Conservation (phyloP, 2,797 vertebrate genomes). For the Novumbra hubbsi region DNA sequence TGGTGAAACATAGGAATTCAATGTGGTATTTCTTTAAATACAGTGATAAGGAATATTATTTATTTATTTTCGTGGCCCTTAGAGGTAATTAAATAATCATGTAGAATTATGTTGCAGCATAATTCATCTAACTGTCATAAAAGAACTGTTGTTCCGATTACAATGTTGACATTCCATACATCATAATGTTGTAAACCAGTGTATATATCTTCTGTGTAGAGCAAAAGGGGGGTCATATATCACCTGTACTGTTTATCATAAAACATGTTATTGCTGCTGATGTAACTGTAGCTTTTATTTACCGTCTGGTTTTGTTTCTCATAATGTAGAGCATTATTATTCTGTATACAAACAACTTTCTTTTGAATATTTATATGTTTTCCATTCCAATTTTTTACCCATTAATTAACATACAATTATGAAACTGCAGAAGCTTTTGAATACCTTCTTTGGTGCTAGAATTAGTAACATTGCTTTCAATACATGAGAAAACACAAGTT, state of each 20-base stretch:
- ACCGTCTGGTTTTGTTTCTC: neutral
- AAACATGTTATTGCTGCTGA: neutral
- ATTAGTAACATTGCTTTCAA: too few species aligned
- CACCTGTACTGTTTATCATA: neutral
- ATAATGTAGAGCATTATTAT: too few species aligned
- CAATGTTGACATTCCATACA: slow-evolving; percentile 2
- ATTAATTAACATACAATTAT: too few species aligned
- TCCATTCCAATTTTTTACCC: too few species aligned
- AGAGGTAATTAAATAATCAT: slow-evolving; percentile 44
- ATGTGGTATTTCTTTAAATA: slow-evolving; percentile 30
- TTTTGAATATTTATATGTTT: neutral
- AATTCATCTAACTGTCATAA: neutral
- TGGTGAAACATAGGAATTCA: slow-evolving; percentile 66
- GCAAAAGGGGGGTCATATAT: too few species aligned
- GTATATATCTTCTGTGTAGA: too few species aligned
- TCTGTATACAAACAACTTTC: too few species aligned
- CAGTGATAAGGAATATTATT: slow-evolving; percentile 36
- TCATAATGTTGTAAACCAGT: neutral
- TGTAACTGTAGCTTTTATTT: neutral
- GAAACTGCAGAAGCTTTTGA: too few species aligned
- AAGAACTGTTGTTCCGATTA: neutral
- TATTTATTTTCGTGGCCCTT: slow-evolving; percentile 24
- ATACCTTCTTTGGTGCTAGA: too few species aligned
- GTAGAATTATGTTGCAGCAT: too few species aligned
- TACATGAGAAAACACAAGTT: too few species aligned